phyloP scores from a whole-genome alignment of 2,797 vertebrate species.

The Pangasius macronema region DNA sequence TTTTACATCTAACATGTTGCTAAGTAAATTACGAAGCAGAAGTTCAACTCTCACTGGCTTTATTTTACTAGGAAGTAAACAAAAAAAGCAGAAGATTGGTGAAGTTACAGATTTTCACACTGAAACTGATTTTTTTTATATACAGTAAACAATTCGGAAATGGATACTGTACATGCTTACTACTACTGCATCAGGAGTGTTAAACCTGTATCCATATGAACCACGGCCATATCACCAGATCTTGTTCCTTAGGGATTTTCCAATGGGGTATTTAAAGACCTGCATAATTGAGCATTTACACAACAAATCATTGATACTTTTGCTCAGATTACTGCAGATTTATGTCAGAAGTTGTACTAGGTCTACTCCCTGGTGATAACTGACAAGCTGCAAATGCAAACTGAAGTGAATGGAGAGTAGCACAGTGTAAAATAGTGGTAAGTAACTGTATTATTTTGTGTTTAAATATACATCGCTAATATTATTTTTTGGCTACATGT shows the following conservation, averaged over 20 bases:
- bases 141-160: not conserved
- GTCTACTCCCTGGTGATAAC: not conserved
- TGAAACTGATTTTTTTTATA: not conserved
- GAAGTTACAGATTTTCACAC: not conserved
- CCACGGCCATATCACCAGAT: not conserved
- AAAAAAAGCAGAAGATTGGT: not conserved
- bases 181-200: not conserved
- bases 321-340: not conserved
- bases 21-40: not conserved
- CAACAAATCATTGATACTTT: not conserved
- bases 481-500: not conserved
- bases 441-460: not conserved
- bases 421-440: not conserved
- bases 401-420: not conserved
- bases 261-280: not conserved
- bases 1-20: not conserved
- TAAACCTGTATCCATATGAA: not conserved
- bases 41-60: not conserved
- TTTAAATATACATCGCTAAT: not conserved
- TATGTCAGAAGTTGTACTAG: not conserved
- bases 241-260: not conserved
- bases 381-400: not conserved
- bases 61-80: not conserved
- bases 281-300: not conserved
- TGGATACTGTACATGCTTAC: not conserved